A percentile compares a stretch with the other conserved stretches of the same genome.
These are phyloP conservation scores for Dryobates pubescens DNA, from an alignment of 2,797 vertebrate species.

Conservation along the genomic window DNA sequence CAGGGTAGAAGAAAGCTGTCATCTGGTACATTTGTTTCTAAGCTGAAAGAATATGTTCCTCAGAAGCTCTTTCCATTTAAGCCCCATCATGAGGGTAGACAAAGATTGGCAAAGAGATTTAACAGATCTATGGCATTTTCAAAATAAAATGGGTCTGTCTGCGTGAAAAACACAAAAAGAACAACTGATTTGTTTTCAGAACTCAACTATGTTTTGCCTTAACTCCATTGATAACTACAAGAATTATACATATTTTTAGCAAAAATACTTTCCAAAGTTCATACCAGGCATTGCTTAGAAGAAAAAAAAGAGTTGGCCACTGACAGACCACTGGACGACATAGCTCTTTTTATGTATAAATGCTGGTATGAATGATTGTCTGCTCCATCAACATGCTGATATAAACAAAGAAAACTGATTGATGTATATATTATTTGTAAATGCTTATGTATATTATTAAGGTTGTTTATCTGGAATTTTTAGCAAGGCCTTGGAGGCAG, in stretches of 20 bases:
- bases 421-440: not conserved
- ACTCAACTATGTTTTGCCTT: not conserved
- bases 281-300: not conserved
- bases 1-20: not conserved
- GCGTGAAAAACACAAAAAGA: not conserved
- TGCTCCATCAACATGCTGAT: not conserved
- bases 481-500: not conserved
- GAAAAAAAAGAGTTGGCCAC: not conserved
- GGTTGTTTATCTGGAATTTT: not conserved
- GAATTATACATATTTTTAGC: not conserved
- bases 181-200: not conserved
- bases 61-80: not conserved
- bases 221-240: not conserved
- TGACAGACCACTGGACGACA: not conserved
- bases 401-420: constrained; percentile 15
- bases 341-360: not conserved
- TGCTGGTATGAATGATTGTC: not conserved
- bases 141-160: not conserved
- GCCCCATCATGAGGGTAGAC: not conserved
- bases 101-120: not conserved
- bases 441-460: not conserved
- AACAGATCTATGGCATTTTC: not conserved
- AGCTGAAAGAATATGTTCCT: not conserved
- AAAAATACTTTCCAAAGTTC: not conserved
- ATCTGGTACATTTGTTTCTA: not conserved